A percentile compares a stretch with the other conserved stretches of the same genome.
Conservation (phyloP, 2,888 invertebrate genomes). For the Prenolepis imparis region DNA sequence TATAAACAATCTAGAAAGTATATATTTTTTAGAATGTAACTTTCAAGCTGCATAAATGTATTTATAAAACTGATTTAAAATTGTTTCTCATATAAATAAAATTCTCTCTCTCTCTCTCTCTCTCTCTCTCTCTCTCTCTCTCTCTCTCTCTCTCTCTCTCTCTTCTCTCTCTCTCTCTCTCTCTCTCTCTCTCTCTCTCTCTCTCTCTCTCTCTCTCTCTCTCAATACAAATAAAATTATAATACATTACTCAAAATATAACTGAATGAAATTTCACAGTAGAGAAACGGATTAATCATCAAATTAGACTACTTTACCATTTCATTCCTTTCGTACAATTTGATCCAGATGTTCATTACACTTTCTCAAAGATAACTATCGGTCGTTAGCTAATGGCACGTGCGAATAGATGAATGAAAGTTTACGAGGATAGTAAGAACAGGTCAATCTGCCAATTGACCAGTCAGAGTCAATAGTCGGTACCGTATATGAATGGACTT, state of each 20-base stretch:
- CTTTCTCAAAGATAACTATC: constrained; percentile 6
- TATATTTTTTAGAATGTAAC: neutral
- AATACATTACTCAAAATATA: neutral
- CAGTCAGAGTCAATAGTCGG: constrained; percentile 67
- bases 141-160: too few relatives aligned
- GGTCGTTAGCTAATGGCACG: constrained; percentile 67
- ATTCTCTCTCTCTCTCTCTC: too few relatives aligned
- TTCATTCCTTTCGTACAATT: neutral
- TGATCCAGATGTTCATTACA: neutral
- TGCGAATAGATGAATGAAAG: constrained; percentile 81
- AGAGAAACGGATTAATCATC: neutral
- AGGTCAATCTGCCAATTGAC: constrained; percentile 83
- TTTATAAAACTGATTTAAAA: neutral
- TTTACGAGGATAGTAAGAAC: constrained; percentile 82
- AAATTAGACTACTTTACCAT: neutral
- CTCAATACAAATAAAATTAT: neutral
- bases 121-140: too few relatives aligned
- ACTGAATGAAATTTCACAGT: neutral
- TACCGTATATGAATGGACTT: constrained; percentile 71
- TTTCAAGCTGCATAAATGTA: neutral
- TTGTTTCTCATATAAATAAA: too few relatives aligned
- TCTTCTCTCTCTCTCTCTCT: too few relatives aligned
- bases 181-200: too few relatives aligned
- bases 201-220: too few relatives aligned
- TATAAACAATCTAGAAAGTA: neutral